Evolutionary conservation across 2,113 vertebrate genomes (phyloP).

Genomic region (Cyprinodon tularosa): DNA sequence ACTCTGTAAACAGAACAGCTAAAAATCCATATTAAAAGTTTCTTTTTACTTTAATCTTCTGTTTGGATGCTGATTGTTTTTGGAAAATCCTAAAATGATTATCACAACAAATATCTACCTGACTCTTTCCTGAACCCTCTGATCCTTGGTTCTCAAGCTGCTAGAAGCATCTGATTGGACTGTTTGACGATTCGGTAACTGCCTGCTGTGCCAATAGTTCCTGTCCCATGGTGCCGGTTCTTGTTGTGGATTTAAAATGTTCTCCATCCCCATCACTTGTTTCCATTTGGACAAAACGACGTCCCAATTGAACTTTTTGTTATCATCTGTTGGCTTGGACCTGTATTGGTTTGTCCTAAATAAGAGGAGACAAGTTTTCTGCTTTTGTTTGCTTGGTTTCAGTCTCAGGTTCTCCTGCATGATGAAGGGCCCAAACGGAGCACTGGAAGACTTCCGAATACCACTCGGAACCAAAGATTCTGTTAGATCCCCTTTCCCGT

Average conservation of each 20-base stretch:
- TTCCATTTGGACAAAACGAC: not conserved
- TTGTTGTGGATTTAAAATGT: not conserved
- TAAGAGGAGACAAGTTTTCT: not conserved
- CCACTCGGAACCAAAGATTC: not conserved
- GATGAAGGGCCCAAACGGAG: constrained; percentile 26
- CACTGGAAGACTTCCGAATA: constrained; percentile 21
- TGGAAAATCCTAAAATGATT: not conserved
- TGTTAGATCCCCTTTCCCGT: not conserved
- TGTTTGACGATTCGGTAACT: not conserved
- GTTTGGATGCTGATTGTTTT: not conserved
- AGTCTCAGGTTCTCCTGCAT: constrained; percentile 57
- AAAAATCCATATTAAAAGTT: not conserved
- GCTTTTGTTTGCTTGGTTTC: not conserved
- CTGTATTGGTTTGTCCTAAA: not conserved
- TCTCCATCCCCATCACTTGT: too few species aligned
- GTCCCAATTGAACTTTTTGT: not conserved
- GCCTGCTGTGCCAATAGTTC: not conserved
- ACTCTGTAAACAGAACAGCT: too few species aligned
- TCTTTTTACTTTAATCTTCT: not conserved
- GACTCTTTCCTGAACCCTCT: not conserved
- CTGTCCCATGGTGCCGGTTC: not conserved
- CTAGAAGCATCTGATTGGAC: not conserved
- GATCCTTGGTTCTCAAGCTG: not conserved
- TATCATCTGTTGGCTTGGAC: too few species aligned
- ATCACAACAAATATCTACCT: too few species aligned